Percentiles rank a stretch among this genome's conserved stretches.
These are phyloP conservation scores for Eublepharis macularius DNA, from an alignment of 2,113 vertebrate species.

Conservation along the genomic window DNA sequence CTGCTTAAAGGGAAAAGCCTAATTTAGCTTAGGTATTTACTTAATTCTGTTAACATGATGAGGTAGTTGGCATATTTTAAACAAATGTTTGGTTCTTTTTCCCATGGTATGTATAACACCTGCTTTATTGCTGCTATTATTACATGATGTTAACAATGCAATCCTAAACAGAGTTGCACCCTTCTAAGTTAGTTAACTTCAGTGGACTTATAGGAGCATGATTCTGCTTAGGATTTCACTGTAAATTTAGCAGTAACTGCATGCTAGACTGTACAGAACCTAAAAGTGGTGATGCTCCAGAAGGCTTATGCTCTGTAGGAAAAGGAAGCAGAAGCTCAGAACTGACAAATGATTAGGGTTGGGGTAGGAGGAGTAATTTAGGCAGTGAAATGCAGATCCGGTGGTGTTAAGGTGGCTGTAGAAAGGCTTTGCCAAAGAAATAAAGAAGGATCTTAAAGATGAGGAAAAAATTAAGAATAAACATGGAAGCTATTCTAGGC, in stretches of 20 bases:
- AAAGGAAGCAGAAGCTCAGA: background rate
- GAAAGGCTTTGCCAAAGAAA: background rate
- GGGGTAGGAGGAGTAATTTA: background rate
- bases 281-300: background rate
- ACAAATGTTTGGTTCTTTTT: constrained; percentile 25
- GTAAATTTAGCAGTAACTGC: background rate
- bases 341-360: background rate
- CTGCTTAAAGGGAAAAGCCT: constrained; percentile 44
- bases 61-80: constrained; percentile 24
- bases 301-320: background rate
- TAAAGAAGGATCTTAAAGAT: too few species aligned
- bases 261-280: background rate
- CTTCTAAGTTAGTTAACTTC: too few species aligned
- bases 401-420: too few species aligned
- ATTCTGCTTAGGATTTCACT: too few species aligned
- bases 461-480: too few species aligned
- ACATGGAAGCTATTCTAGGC: too few species aligned
- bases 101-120: background rate
- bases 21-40: constrained; percentile 30
- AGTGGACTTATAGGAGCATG: too few species aligned
- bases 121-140: background rate
- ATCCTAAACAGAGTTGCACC: too few species aligned
- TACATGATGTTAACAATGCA: too few species aligned
- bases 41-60: constrained; percentile 36
- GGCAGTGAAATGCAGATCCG: background rate